These are phyloP conservation scores for Gymnogyps californianus DNA, from an alignment of 2,113 vertebrate species.

Conservation along the genomic window DNA sequence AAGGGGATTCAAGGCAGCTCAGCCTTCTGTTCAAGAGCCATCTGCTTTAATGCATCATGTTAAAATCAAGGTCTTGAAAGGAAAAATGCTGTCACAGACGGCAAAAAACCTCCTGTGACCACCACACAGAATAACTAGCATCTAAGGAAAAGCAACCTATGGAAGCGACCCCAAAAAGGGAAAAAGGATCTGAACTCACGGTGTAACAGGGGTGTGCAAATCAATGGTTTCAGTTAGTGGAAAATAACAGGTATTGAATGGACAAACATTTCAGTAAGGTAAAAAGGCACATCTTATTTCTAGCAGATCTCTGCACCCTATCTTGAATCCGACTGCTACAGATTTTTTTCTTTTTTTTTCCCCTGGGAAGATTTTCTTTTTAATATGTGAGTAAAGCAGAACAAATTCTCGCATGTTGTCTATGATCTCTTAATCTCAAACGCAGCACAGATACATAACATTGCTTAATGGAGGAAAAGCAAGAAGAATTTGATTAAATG, in stretches of 20 bases:
- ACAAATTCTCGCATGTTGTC: conserved; percentile 46
- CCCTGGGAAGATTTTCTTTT: background rate
- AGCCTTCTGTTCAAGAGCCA: conserved; percentile 55
- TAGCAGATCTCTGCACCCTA: background rate
- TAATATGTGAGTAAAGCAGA: conserved; percentile 45
- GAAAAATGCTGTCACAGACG: conserved; percentile 6
- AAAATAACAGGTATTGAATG: background rate
- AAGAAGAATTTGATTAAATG: conserved; percentile 52
- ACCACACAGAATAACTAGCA: background rate
- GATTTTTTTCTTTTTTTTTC: background rate
- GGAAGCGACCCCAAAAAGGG: background rate
- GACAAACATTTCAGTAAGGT: background rate
- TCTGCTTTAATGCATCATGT: conserved; percentile 41
- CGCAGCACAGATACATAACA: conserved; percentile 27
- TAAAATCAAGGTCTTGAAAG: conserved; percentile 42
- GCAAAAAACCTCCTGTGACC: background rate
- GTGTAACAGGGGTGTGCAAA: background rate
- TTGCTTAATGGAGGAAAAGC: conserved; percentile 38
- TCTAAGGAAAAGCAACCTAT: background rate
- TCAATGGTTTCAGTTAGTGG: background rate
- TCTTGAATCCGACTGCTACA: background rate
- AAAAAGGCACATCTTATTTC: background rate
- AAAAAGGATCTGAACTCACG: background rate
- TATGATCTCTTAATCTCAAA: conserved; percentile 45
- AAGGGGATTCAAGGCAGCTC: conserved; percentile 19